Conservation (phyloP, 2,113 vertebrate genomes). For the Galeopterus variegatus region DNA sequence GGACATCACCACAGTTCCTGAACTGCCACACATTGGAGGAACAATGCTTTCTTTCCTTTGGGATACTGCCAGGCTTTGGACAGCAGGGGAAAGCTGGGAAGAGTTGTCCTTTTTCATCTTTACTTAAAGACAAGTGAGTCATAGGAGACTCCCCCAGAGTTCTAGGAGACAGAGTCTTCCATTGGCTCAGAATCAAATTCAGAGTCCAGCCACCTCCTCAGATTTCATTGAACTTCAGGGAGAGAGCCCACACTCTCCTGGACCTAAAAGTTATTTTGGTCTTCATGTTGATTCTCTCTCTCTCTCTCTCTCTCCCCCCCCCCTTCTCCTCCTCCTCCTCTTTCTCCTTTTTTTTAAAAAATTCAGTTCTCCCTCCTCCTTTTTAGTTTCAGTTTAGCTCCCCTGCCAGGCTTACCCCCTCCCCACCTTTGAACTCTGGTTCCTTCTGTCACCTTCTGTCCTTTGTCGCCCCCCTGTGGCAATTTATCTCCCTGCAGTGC, state of each 20-base stretch:
- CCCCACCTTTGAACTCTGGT: fast-evolving
- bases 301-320: too few species aligned
- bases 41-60: background rate
- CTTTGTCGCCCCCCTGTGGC: background rate
- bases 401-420: background rate
- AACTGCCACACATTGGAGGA: background rate
- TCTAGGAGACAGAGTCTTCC: background rate
- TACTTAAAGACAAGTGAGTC: background rate
- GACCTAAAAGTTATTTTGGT: background rate
- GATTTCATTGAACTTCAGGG: background rate
- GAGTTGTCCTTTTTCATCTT: background rate
- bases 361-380: background rate
- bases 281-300: background rate
- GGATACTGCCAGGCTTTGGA: background rate
- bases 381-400: background rate
- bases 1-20: background rate
- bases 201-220: background rate
- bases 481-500: background rate
- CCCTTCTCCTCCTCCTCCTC: too few species aligned
- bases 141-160: background rate
- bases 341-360: too few species aligned
- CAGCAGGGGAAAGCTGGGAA: background rate
- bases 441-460: background rate
- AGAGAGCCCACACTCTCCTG: background rate
- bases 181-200: background rate